Conservation (phyloP, 2,113 vertebrate species). For the Arenaria interpres region DNA sequence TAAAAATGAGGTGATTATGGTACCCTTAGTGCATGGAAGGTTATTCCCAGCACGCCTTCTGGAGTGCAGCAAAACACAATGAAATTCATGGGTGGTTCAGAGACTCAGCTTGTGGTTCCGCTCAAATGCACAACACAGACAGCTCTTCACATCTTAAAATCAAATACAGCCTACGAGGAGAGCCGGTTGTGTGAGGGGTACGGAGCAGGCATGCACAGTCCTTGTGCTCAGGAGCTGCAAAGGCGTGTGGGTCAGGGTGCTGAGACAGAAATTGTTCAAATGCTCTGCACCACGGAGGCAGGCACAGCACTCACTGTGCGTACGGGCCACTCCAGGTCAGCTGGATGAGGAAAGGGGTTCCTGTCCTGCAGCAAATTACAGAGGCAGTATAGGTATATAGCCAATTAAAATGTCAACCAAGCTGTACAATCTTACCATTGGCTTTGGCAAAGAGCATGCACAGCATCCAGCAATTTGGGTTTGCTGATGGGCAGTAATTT, state of each 20-base stretch:
- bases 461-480: neutral
- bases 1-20: neutral
- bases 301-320: no score
- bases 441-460: neutral
- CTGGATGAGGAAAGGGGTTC: neutral
- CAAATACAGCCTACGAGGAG: neutral
- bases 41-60: fast-evolving
- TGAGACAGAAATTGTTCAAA: neutral
- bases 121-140: neutral
- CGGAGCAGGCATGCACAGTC: neutral
- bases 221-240: neutral
- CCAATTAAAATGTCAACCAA: neutral
- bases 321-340: neutral
- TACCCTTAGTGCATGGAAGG: fast-evolving
- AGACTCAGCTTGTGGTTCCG: neutral
- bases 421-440: neutral
- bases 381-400: neutral
- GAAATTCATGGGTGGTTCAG: neutral
- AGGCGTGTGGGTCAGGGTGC: fast-evolving
- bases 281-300: neutral
- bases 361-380: neutral
- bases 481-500: neutral
- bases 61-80: neutral
- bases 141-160: neutral
- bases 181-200: neutral